Percentiles rank a stretch among this genome's conserved stretches.
These are phyloP conservation scores for Megalopta genalis DNA, from an alignment of 1,140 invertebrate genomes.

Conservation along the genomic window DNA sequence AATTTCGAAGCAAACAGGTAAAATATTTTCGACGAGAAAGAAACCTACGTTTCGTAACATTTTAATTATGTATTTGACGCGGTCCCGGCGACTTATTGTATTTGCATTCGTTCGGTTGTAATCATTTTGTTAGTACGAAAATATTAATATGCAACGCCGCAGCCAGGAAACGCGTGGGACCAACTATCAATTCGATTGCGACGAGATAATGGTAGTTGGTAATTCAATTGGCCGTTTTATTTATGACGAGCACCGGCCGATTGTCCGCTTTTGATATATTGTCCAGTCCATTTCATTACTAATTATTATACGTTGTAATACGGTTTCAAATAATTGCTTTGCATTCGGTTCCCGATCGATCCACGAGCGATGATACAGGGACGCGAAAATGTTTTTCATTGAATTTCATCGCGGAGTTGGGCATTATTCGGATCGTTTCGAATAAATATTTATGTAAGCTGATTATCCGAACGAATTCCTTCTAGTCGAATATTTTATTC, in stretches of 20 bases:
- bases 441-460: no score
- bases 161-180: background rate
- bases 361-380: background rate
- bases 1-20: no score
- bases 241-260: background rate
- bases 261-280: background rate
- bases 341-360: background rate
- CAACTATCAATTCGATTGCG: slow-evolving; percentile 1
- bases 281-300: background rate
- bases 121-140: background rate
- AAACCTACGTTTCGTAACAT: no score
- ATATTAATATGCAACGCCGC: background rate
- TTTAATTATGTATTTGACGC: no score
- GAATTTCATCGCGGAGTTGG: no score
- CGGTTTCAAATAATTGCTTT: background rate
- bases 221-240: slow-evolving; percentile 5
- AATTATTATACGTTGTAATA: background rate
- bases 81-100: no score
- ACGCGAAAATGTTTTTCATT: no score
- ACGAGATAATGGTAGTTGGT: background rate
- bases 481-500: no score
- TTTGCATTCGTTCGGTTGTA: background rate
- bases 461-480: no score
- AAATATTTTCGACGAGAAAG: no score
- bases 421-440: no score